Evolutionary conservation across 53 echinoderm and acorn worm species (phyloP).

Genomic region (Stichopus horrens): DNA sequence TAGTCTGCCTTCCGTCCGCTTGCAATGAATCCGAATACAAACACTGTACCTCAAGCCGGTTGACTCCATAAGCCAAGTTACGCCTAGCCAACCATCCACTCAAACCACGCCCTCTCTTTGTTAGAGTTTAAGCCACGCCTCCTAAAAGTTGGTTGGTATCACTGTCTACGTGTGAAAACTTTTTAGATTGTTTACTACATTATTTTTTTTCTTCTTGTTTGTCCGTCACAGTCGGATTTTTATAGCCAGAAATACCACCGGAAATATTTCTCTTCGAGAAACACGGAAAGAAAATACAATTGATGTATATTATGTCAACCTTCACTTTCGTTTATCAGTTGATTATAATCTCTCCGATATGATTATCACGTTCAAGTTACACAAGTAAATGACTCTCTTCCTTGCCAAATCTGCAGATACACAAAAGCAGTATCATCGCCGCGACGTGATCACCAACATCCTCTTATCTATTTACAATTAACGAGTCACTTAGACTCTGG

Average conservation of each 20-base stretch:
- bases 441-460: background rate
- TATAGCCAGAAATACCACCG: background rate
- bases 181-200: background rate
- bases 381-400: background rate
- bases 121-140: background rate
- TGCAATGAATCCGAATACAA: too few species aligned
- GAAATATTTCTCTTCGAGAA: background rate
- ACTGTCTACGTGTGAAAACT: too few species aligned
- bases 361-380: background rate
- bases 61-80: too few species aligned
- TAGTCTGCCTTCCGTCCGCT: too few species aligned
- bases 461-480: background rate
- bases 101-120: background rate
- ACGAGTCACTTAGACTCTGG: background rate
- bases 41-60: too few species aligned
- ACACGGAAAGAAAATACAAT: background rate
- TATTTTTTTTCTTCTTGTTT: background rate
- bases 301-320: background rate
- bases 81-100: background rate
- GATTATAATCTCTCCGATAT: background rate
- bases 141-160: background rate
- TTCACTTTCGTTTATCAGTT: background rate
- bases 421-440: background rate
- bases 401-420: background rate
- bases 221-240: background rate